Conservation (phyloP, 2,113 vertebrate species). For the Nyctibius bracteatus region DNA sequence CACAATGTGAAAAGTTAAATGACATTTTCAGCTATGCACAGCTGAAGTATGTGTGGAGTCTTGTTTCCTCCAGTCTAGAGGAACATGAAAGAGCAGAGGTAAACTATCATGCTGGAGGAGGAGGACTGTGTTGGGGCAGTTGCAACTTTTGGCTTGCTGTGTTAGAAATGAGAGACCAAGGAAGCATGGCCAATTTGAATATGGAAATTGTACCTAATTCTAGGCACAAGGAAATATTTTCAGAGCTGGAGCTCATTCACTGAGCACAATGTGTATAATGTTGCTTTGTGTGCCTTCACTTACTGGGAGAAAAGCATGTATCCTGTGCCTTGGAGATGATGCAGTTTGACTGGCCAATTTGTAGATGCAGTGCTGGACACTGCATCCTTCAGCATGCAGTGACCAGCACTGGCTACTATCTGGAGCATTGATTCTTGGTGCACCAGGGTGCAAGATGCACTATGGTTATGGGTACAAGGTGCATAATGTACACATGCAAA, state of each 20-base stretch:
- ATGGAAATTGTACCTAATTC: not conserved
- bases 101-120: not conserved
- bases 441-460: not conserved
- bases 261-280: not conserved
- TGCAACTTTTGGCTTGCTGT: not conserved
- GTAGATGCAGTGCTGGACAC: too few relatives aligned
- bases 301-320: not conserved
- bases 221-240: not conserved
- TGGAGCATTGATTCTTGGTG: not conserved
- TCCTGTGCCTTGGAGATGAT: not conserved
- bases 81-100: not conserved
- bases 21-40: not conserved
- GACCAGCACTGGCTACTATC: not conserved
- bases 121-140: not conserved
- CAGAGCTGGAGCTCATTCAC: not conserved
- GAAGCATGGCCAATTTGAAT: not conserved
- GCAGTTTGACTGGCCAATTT: not conserved
- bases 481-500: not conserved
- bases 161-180: not conserved
- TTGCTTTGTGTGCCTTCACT: not conserved
- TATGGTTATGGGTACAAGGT: not conserved
- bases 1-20: not conserved
- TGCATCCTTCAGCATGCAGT: not conserved
- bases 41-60: not conserved
- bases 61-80: not conserved